Base-by-base conservation (phyloP, 2,113 vertebrate species). In the Puntigrus tetrazona region DNA sequence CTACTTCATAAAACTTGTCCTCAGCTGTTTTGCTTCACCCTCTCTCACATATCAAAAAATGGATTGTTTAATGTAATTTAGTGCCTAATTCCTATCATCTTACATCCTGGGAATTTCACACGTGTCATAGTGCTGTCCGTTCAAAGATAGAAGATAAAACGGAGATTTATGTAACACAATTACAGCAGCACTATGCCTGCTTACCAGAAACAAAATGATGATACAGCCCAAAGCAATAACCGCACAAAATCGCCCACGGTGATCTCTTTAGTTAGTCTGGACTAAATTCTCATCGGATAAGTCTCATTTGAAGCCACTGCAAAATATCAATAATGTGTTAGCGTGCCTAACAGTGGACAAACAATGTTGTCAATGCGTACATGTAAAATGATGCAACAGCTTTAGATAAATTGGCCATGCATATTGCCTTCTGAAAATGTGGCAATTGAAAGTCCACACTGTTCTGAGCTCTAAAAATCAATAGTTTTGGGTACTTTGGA, bases 11-110 rank as follows among this genome's bases (percentile, higher is more conserved):
- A 29, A 34, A 14, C 27, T 50, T 47, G 27, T 41, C 22, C 45
- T 72, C 20, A 38, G 3, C 31, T 80, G 34, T 25, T 63, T 47
- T 29, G 5, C 10, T 18, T 63, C 22, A 34, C 31, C 65, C 34
- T 73, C 41, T 22, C 11, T 27, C 16, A 25, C 25, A 18, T 22
- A 90, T 43, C 82, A 86, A 88, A 85, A 88, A 93, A 88, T 90
- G 90, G 91, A 92, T 93, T 90, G 87, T 86, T 83, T 92, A 93
- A 93, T 93, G 89, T 89, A 90, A 91, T 93, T 94, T 92, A 73
- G 90, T 87, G 75, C 86, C 3, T 84, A 85, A 91, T 93, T 88
- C 90, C 90, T 90, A 94, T 91, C 90, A 90, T 88, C 88, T 94
- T 91, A 91, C 55, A 91, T 90, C 63, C 65, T 85, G 75, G 86